Conservation (phyloP, 2,113 vertebrate genomes). For the Argyrosomus japonicus region DNA sequence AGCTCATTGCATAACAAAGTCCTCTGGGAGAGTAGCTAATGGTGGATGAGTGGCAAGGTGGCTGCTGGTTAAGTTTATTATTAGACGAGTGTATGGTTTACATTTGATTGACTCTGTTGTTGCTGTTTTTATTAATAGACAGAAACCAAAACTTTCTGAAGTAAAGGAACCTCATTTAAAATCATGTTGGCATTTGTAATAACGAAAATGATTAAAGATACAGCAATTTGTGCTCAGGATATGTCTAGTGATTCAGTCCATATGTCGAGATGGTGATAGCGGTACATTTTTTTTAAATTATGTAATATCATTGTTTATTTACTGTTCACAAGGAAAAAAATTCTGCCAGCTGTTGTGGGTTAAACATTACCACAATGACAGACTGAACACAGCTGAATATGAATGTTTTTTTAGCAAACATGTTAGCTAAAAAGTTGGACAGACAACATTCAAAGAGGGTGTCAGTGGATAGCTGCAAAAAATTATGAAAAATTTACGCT, state of each 20-base stretch:
- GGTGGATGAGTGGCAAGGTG: slow-evolving; percentile 29
- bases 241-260: background rate
- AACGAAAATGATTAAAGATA: background rate
- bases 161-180: background rate
- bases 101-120: slow-evolving; percentile 10
- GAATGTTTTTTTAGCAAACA: too few relatives aligned
- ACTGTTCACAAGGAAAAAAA: too few relatives aligned
- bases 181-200: background rate
- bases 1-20: slow-evolving; percentile 23
- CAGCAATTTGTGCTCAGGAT: too few relatives aligned
- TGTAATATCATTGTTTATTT: too few relatives aligned
- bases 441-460: background rate
- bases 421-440: too few relatives aligned
- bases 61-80: slow-evolving; percentile 29
- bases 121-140: background rate
- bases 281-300: background rate
- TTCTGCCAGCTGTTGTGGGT: too few relatives aligned
- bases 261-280: background rate
- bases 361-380: background rate
- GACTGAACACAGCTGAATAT: too few relatives aligned
- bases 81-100: slow-evolving; percentile 4
- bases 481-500: too few relatives aligned
- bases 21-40: slow-evolving; percentile 32
- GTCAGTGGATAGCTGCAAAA: background rate
- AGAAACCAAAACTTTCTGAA: background rate